A percentile compares a stretch with the other conserved stretches of the same genome.
phyloP scores from a whole-genome alignment of 2,888 invertebrate species.

The Latrodectus elegans region DNA sequence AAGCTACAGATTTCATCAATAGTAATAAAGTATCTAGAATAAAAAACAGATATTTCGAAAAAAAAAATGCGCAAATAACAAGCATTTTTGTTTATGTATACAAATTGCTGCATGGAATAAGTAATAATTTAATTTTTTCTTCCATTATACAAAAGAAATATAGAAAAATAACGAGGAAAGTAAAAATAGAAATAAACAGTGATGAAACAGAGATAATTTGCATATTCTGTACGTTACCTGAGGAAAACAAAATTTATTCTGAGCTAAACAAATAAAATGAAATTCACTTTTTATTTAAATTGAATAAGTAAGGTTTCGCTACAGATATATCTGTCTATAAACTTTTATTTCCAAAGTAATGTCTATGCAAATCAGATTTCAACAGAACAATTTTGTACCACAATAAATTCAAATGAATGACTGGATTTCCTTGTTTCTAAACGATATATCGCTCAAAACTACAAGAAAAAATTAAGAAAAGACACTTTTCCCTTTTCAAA shows the following conservation, averaged over 20 bases:
- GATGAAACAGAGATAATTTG: constrained; percentile 16
- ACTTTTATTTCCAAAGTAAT: constrained; percentile 18
- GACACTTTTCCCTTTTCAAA: not conserved
- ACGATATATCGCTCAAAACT: constrained; percentile 31
- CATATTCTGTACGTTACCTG: constrained; percentile 25
- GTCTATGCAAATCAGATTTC: constrained; percentile 59
- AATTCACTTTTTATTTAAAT: constrained; percentile 38
- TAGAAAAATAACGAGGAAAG: no score
- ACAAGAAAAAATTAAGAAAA: constrained; percentile 10
- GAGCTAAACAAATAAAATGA: constrained; percentile 15
- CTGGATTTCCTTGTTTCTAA: constrained; percentile 32
- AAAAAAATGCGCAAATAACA: no score
- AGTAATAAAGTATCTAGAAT: no score
- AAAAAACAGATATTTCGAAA: no score
- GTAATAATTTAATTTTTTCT: no score
- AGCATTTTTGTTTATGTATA: no score
- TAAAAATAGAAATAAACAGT: no score
- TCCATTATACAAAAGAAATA: no score
- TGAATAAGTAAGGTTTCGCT: constrained; percentile 32
- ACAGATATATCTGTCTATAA: constrained; percentile 6
- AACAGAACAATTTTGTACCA: constrained; percentile 22
- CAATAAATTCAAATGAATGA: constrained; percentile 44
- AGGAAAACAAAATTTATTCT: constrained; percentile 23
- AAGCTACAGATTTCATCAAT: no score
- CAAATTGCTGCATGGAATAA: no score